Evolutionary conservation across 2,797 vertebrate genomes (phyloP), one percentile per base, ranked within the genome.

Genomic region (Vireo griseus): DNA sequence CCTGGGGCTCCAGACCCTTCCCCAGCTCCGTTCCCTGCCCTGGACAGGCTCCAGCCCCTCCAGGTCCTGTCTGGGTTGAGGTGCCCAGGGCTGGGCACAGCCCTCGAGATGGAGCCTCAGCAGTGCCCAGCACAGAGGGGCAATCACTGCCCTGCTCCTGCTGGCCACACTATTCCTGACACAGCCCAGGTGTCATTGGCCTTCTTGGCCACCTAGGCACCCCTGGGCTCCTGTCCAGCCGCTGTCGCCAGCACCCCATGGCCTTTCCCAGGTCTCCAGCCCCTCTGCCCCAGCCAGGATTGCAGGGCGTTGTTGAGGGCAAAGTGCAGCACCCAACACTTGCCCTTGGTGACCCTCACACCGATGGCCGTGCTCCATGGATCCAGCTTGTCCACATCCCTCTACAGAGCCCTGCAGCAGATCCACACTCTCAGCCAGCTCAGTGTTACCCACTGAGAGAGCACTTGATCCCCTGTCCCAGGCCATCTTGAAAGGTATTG

Each of bases 401-500:
- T 45, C 28, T 45, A 54, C 48, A 39, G 33, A 54, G 40, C 28
- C 15, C 33, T 54, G 9, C 39, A 44, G 39, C 66, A 71, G 26
- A 37, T 12, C 20, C 31, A 26, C 44, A 15, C 25, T 74, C 7
- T 19, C 21, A 31, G 20, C 13, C 35, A 25, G 5, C 5, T 6
- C 1, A 1, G 20, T 57, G 37, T 35, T 35, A 40, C 19, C 17
- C 31, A 26, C 44, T 10, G 44, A 42, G 25, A 57, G 44, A 31
- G 21, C 21, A 10, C 37, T 66, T 5, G 0, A 14, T 11, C 31
- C 31, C 13, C 35, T 57, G 2, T 3, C 39, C 9, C 31, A 58
- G 44, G 9, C 15, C 31, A 25, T 31, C 25, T 31, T 10, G 1
- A 29, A 51, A 80, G 45, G 24, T 6, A 3, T 1, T 21, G 44